phyloP scores from a whole-genome alignment of 2,113 vertebrate genomes.

The Thalassoma bifasciatum region DNA sequence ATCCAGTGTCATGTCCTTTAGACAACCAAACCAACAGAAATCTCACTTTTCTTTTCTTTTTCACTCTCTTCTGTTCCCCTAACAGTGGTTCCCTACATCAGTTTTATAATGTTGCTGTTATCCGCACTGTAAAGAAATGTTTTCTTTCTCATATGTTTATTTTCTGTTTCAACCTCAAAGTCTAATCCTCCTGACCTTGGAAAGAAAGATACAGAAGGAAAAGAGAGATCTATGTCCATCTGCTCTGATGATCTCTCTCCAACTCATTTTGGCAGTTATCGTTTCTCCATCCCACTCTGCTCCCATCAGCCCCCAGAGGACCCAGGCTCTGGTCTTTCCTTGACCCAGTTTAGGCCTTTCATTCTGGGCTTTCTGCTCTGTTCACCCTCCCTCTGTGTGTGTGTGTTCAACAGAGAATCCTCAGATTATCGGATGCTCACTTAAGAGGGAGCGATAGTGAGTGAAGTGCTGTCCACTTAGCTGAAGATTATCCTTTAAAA shows the following conservation, averaged over 20 bases:
- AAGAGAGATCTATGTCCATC: constrained; percentile 61
- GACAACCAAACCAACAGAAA: constrained; percentile 10
- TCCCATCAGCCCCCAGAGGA: constrained; percentile 55
- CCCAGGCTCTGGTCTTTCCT: constrained; percentile 63
- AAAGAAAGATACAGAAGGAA: constrained; percentile 31
- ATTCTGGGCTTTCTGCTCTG: constrained; percentile 50
- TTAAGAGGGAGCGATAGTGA: constrained; percentile 72
- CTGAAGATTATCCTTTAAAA: constrained; percentile 81
- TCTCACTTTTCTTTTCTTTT: no score
- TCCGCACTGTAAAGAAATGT: constrained; percentile 31
- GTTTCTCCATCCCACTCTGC: constrained; percentile 60
- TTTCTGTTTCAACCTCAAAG: constrained; percentile 37
- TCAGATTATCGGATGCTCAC: constrained; percentile 77
- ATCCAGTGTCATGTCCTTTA: constrained; percentile 46
- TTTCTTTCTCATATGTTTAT: constrained; percentile 7
- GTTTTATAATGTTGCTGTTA: constrained; percentile 9
- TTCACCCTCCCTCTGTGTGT: constrained; percentile 23
- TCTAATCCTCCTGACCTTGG: constrained; percentile 31
- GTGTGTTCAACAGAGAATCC: constrained; percentile 57
- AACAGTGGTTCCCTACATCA: not conserved
- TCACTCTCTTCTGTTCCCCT: no score
- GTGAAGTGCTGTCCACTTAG: constrained; percentile 76
- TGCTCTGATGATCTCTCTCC: constrained; percentile 61
- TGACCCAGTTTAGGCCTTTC: constrained; percentile 73
- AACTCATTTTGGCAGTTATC: constrained; percentile 58